Conservation (phyloP, 2,797 vertebrate species). For the Tiaroga cobitis region DNA sequence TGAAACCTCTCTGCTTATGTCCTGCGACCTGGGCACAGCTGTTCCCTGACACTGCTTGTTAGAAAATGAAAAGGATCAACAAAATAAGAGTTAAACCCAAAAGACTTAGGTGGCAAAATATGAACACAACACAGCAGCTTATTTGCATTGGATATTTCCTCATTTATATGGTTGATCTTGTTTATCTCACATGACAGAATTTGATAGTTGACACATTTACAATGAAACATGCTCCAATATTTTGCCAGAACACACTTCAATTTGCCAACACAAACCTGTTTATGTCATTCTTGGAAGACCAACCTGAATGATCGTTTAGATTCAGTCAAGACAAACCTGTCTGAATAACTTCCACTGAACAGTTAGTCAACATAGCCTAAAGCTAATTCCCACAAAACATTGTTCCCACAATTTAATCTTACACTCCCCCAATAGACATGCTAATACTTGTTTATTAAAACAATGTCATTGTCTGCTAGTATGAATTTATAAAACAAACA, state of each 20-base stretch:
- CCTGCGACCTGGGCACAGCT: too few species aligned
- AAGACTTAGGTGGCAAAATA: too few species aligned
- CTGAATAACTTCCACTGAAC: background rate
- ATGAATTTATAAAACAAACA: background rate
- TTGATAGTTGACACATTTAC: too few species aligned
- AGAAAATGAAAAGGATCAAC: too few species aligned
- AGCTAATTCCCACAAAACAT: constrained; percentile 51
- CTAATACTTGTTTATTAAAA: background rate
- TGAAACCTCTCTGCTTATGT: too few species aligned
- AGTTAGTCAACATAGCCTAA: constrained; percentile 39
- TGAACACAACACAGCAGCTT: too few species aligned
- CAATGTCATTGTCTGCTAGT: background rate
- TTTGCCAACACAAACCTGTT: background rate
- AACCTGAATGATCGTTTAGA: constrained; percentile 13
- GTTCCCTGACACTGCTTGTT: too few species aligned
- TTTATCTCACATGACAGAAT: too few species aligned
- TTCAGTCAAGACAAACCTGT: constrained; percentile 44
- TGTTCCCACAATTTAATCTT: background rate
- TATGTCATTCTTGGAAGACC: background rate
- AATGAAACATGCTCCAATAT: too few species aligned
- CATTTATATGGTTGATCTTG: too few species aligned
- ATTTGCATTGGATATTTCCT: too few species aligned
- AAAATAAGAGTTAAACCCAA: too few species aligned
- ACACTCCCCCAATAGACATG: constrained; percentile 12
- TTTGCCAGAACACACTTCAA: background rate